Conservation (phyloP, 2,797 vertebrate genomes). For the Microhierax caerulescens region DNA sequence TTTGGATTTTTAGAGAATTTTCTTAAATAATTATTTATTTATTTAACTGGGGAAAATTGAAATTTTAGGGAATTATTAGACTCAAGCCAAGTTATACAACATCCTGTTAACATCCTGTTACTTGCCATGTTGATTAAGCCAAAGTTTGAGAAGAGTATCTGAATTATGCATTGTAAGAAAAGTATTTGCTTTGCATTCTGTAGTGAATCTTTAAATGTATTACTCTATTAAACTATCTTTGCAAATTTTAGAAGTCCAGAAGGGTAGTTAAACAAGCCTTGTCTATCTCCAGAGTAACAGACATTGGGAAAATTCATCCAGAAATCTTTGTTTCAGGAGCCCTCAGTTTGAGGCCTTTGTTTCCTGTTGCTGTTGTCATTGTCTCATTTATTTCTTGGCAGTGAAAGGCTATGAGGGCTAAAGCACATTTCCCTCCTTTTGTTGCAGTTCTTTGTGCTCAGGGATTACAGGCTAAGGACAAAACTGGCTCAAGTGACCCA, state of each 20-base stretch:
- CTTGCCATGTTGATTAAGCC: not conserved
- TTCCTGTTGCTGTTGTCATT: not conserved
- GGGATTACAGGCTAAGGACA: slow-evolving; percentile 97
- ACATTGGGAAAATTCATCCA: not conserved
- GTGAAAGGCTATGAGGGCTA: not conserved
- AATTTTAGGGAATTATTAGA: not conserved
- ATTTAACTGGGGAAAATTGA: fast-evolving
- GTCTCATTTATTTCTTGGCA: not conserved
- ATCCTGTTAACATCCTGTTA: not conserved
- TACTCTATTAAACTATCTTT: not conserved
- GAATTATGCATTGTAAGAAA: not conserved
- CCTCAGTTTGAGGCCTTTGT: not conserved
- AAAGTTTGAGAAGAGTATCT: not conserved
- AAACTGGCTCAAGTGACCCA: slow-evolving; percentile 96
- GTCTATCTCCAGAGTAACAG: not conserved
- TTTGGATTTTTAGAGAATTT: not conserved
- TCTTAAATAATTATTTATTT: not conserved
- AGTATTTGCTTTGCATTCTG: not conserved
- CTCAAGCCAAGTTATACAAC: not conserved
- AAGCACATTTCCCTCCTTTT: slow-evolving; percentile 20
- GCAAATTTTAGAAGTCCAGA: not conserved
- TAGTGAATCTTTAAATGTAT: not conserved
- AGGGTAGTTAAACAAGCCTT: not conserved
- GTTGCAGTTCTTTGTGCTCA: slow-evolving; percentile 92
- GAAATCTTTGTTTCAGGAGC: not conserved